Evolutionary conservation across 2,888 invertebrate species (phyloP), one percentile per base, ranked within the genome.

Genomic region (Apamea epomidion): DNA sequence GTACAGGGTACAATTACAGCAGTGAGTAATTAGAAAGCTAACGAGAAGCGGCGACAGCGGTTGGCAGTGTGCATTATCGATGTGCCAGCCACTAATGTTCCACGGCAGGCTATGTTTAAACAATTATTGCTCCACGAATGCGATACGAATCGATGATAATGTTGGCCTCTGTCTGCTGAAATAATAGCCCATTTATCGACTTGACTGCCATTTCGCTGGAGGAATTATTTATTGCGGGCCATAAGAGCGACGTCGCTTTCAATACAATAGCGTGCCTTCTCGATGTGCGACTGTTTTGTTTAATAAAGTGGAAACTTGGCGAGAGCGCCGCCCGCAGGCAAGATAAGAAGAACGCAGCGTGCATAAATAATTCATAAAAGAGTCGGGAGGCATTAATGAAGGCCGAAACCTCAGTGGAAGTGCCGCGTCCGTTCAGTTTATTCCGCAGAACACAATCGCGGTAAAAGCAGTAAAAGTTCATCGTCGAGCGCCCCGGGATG

Each of bases 111-210:
- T 95, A 94, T 95, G 95, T 95, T 96, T 95, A 95, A 96, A 96
- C 96, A 96, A 96, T 96, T 95, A 96, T 95, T 94, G 93, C 94
- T 91, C 92, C 91, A 93, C 93, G 93, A 95, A 95, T 94, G 94
- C 95, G 95, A 96, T 96, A 94, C 94, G 94, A 96, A 95, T 96
- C 94, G 94, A 95, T 94, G 95, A 96, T 96, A 96, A 96, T 95
- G 94, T 95, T 95, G 94, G 95, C 95, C 94, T 94, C 95, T 94
- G 96, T 95, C 95, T 95, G 93, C 93, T 93, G 95, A 94, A 95
- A 95, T 96, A 96, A 96, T 96, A 96, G 96, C 92, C 95, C 95
- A 94, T 96, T 96, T 96, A 96, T 96, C 95, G 95, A 95, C 92
- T 95, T 92, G 91, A 88, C 93, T 94, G 94, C 95, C 94, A 95